Evolutionary conservation across 2,797 vertebrate species (phyloP), one percentile per base, ranked within the genome.

Genomic region (Coilia nasus): DNA sequence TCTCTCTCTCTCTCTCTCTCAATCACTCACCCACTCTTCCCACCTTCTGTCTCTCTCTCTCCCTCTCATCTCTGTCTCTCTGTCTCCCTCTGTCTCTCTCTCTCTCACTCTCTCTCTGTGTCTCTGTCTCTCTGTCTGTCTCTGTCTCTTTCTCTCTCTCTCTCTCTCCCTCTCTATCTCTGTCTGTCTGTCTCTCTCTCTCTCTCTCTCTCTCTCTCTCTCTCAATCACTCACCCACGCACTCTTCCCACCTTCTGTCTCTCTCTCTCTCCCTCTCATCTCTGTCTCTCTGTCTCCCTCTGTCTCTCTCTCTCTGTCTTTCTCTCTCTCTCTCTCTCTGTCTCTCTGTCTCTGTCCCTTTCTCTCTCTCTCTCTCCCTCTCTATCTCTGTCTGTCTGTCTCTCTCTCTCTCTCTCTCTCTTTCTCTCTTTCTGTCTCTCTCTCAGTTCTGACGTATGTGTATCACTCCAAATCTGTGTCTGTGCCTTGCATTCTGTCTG

Each of bases 291-390:
- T 47, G 3, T 47, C n/a, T n/a, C n/a, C n/a, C n/a, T n/a, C 50
- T 54, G 1, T 54, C 50, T 54, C 50, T 54, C 50, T 54, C 50
- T 54, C 7, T n/a, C n/a, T n/a, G n/a, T n/a, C n/a, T n/a, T n/a
- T n/a, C n/a, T n/a, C n/a, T n/a, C n/a, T n/a, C n/a, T n/a, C n/a
- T n/a, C n/a, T n/a, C n/a, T 47, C 46, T 4, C n/a, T n/a, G n/a
- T n/a, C n/a, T n/a, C n/a, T n/a, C n/a, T n/a, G n/a, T n/a, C n/a
- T n/a, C n/a, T n/a, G 46, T 47, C 46, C 3, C 4, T 10, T 10
- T 47, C 4, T n/a, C 46, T 4, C 31, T 82, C 87, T 83, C 35
- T 83, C 59, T 83, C 82, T 88, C 35, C n/a, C n/a, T n/a, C n/a
- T n/a, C n/a, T n/a, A n/a, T n/a, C n/a, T n/a, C n/a, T n/a, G 4